These are phyloP conservation scores for Cylas formicarius DNA, from an alignment of 1,140 invertebrate genomes.

Conservation along the genomic window DNA sequence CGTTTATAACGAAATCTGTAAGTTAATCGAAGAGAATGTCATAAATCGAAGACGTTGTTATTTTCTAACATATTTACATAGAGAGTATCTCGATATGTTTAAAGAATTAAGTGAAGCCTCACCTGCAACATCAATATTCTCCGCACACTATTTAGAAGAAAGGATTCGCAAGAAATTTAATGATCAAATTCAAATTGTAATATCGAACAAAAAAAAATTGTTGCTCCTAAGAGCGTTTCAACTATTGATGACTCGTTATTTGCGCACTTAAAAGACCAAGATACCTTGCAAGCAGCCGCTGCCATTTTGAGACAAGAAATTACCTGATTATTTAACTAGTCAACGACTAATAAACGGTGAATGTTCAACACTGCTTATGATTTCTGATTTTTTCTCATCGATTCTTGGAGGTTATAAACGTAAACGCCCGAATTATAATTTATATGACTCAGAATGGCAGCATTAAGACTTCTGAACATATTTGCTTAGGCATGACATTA, in stretches of 20 bases:
- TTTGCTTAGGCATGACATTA: slow-evolving; percentile 20
- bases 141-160: slow-evolving; percentile 23
- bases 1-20: slow-evolving; percentile 13
- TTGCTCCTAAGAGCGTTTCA: slow-evolving; percentile 21
- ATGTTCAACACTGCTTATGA: slow-evolving; percentile 18
- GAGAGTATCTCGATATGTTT: slow-evolving; percentile 11
- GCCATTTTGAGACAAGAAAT: slow-evolving; percentile 22
- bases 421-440: slow-evolving; percentile 19
- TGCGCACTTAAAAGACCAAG: slow-evolving; percentile 26
- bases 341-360: slow-evolving; percentile 24
- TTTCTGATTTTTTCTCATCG: slow-evolving; percentile 12
- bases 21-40: slow-evolving; percentile 12
- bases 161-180: slow-evolving; percentile 22
- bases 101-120: slow-evolving; percentile 13
- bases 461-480: slow-evolving; percentile 34
- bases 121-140: slow-evolving; percentile 12
- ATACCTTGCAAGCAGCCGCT: slow-evolving; percentile 22
- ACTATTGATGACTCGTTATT: slow-evolving; percentile 25
- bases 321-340: slow-evolving; percentile 24
- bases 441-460: slow-evolving; percentile 26
- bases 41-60: slow-evolving; percentile 16
- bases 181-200: slow-evolving; percentile 22
- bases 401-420: slow-evolving; percentile 11
- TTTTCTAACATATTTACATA: slow-evolving; percentile 11
- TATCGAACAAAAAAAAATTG: slow-evolving; percentile 21